phyloP scores from a whole-genome alignment of 2,797 vertebrate species.

The Trichosurus vulpecula region DNA sequence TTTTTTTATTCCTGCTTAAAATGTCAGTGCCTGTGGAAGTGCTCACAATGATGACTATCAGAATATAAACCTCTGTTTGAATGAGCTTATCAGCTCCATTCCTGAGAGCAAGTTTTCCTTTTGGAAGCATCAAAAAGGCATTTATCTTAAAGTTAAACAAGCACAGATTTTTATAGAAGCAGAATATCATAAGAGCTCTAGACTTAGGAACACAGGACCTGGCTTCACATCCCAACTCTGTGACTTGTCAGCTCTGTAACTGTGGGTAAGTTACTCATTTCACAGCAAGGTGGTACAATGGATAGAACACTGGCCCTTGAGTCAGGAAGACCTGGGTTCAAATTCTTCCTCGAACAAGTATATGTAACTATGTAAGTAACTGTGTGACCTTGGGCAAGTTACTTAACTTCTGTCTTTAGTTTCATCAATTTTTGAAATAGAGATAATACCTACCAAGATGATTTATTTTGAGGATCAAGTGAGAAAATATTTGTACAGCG shows the following conservation, averaged over 20 bases:
- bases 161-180: background rate
- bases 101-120: background rate
- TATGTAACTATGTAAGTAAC: too few relatives aligned
- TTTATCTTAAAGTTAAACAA: background rate
- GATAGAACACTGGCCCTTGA: background rate
- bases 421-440: too few relatives aligned
- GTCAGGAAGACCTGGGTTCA: background rate
- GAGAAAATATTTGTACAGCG: background rate
- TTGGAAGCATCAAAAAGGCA: background rate
- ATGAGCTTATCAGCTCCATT: background rate
- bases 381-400: background rate
- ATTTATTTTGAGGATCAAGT: background rate
- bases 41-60: background rate
- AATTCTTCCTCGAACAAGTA: background rate
- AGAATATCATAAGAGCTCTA: background rate
- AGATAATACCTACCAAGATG: background rate
- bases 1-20: background rate
- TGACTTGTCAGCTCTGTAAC: background rate
- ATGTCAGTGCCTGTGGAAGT: background rate
- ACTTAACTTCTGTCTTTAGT: background rate
- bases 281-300: background rate
- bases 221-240: background rate
- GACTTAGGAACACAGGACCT: background rate
- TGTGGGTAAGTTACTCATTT: background rate
- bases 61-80: background rate